A percentile compares a stretch with the other conserved stretches of the same genome.
Evolutionary conservation across 2,888 invertebrate genomes (phyloP).

Genomic region (Troilus luridus): DNA sequence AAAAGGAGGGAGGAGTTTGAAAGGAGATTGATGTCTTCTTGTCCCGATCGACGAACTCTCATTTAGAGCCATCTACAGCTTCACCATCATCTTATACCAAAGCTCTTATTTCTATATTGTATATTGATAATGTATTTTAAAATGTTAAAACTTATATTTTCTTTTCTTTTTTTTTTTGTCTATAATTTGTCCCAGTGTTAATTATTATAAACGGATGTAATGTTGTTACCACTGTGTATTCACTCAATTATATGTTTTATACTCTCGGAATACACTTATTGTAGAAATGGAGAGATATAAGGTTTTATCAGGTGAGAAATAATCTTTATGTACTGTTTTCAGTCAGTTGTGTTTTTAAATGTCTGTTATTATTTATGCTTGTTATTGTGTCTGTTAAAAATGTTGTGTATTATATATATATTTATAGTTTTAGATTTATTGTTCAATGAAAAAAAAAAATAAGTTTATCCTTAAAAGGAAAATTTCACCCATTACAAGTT

Average conservation of each 20-base stretch:
- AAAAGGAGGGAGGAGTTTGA: slow-evolving; percentile 64
- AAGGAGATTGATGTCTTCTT: slow-evolving; percentile 62
- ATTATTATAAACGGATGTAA: slow-evolving; percentile 46
- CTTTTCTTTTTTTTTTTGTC: slow-evolving; percentile 32
- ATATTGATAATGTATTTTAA: slow-evolving; percentile 46
- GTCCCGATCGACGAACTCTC: slow-evolving; percentile 61
- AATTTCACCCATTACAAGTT: slow-evolving; percentile 37
- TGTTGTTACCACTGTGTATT: slow-evolving; percentile 55
- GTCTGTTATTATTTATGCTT: slow-evolving; percentile 59
- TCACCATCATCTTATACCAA: slow-evolving; percentile 54
- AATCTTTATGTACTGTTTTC: slow-evolving; percentile 51
- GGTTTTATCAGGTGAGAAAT: slow-evolving; percentile 40
- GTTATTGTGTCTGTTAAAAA: slow-evolving; percentile 61
- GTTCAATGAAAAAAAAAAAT: slow-evolving; percentile 22
- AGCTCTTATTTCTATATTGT: slow-evolving; percentile 51
- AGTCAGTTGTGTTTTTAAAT: slow-evolving; percentile 55
- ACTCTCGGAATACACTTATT: slow-evolving; percentile 44
- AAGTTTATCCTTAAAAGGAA: slow-evolving; percentile 52
- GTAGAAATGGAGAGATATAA: slow-evolving; percentile 48
- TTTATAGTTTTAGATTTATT: slow-evolving; percentile 58
- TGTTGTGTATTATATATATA: slow-evolving; percentile 57
- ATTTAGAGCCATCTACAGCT: slow-evolving; percentile 53
- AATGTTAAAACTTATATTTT: slow-evolving; percentile 51
- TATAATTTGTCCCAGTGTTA: slow-evolving; percentile 46
- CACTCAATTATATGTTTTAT: slow-evolving; percentile 29